A percentile compares a stretch with the other conserved stretches of the same genome.
Evolutionary conservation across 2,797 vertebrate genomes (phyloP).

Genomic region (Lophius americanus): DNA sequence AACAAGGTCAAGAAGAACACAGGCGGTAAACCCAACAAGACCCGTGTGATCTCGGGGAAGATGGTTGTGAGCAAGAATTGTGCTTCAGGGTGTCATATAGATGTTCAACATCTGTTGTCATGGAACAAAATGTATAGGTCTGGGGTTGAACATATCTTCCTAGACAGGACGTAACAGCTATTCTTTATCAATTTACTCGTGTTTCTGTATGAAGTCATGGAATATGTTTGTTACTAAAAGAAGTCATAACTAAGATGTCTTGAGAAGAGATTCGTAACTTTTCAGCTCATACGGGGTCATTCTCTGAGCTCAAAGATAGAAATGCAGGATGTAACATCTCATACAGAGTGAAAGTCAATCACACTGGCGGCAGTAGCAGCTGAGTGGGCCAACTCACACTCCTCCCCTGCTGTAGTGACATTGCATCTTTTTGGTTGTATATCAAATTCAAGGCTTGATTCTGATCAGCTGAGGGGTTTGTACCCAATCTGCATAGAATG

Average conservation of each 20-base stretch:
- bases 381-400: slow-evolving; percentile 44
- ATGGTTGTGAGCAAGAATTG: no score
- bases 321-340: slow-evolving; percentile 5
- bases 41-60: no score
- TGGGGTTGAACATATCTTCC: slow-evolving; percentile 3
- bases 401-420: slow-evolving; percentile 57
- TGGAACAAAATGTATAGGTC: slow-evolving; percentile 20
- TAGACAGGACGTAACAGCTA: neutral
- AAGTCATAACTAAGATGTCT: neutral
- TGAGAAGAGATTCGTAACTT: slow-evolving; percentile 12
- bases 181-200: neutral
- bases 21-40: no score
- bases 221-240: neutral
- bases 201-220: neutral
- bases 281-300: slow-evolving; percentile 7
- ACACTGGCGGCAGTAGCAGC: slow-evolving; percentile 39
- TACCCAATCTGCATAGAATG: slow-evolving; percentile 69
- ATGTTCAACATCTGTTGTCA: no score
- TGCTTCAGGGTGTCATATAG: no score
- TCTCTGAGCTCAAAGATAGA: neutral
- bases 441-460: slow-evolving; percentile 70
- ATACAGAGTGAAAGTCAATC: slow-evolving; percentile 29
- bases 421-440: slow-evolving; percentile 56
- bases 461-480: slow-evolving; percentile 65
- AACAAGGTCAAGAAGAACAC: no score